Conservation (phyloP, 2,888 invertebrate genomes). For the Fragum fragum region DNA sequence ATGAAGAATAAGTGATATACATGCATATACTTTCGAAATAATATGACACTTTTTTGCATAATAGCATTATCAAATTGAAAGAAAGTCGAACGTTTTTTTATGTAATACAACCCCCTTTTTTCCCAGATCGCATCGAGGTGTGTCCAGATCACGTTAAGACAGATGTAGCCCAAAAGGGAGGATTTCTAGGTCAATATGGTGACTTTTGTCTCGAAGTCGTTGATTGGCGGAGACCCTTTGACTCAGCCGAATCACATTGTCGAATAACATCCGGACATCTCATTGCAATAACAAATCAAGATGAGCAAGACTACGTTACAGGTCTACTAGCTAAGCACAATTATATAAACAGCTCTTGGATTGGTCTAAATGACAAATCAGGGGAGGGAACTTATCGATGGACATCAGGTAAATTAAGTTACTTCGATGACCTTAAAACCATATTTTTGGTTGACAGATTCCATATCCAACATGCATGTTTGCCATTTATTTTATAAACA, state of each 20-base stretch:
- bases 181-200: slow-evolving; percentile 58
- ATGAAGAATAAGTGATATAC: too few relatives aligned
- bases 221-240: slow-evolving; percentile 45
- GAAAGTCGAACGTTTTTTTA: too few relatives aligned
- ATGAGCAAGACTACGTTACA: slow-evolving; percentile 53
- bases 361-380: slow-evolving; percentile 49
- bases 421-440: too few relatives aligned
- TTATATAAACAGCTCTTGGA: slow-evolving; percentile 44
- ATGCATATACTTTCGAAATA: too few relatives aligned
- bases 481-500: too few relatives aligned
- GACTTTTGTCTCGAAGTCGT: slow-evolving; percentile 58
- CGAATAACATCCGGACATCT: slow-evolving; percentile 40
- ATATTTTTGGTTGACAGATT: too few relatives aligned
- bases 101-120: too few relatives aligned
- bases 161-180: slow-evolving; percentile 35
- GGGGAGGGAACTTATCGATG: slow-evolving; percentile 50
- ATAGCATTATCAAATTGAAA: too few relatives aligned
- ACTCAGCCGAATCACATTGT: slow-evolving; percentile 57
- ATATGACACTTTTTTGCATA: too few relatives aligned
- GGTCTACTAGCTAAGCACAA: slow-evolving; percentile 36
- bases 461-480: too few relatives aligned
- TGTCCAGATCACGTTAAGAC: slow-evolving; percentile 51
- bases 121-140: slow-evolving; percentile 47
- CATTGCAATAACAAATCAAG: slow-evolving; percentile 38
- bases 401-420: slow-evolving; percentile 43